Base-by-base conservation (phyloP, 2,888 invertebrate genomes). In the Parelbella ahira region DNA sequence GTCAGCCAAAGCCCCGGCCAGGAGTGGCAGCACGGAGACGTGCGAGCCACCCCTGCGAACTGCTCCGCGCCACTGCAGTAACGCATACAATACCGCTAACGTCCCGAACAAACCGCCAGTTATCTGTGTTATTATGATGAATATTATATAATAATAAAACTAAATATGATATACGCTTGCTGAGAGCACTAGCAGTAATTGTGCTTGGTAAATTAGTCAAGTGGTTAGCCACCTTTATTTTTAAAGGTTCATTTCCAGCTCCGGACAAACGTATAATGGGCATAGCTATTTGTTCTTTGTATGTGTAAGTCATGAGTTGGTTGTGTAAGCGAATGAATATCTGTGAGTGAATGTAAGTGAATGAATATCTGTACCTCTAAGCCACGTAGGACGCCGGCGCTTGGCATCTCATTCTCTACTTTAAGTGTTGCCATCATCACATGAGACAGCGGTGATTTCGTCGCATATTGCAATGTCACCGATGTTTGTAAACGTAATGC, bases 331-430 rank as follows among this genome's bases (percentile, higher is more conserved):
- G n/a, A n/a, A n/a, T n/a, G n/a, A n/a, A n/a, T n/a, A n/a, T n/a
- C n/a, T n/a, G n/a, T n/a, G n/a, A n/a, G n/a, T n/a, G n/a, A n/a
- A n/a, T n/a, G n/a, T n/a, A n/a, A n/a, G n/a, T n/a, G n/a, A n/a
- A n/a, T n/a, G n/a, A n/a, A n/a, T n/a, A n/a, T n/a, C 15, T 15
- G 2, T 42, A 84, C 86, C 69, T 87, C 78, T 13, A 87, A 53
- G 2, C 77, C 73, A 1, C 66, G 54, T 5, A 70, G 50, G 0
- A 84, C 63, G 0, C 81, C 82, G 45, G 83, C 81, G 10, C 47
- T 63, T 1, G 84, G 83, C 73, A 84, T 66, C 0, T 63, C 60
- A 47, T 82, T 61, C 12, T 54, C 56, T 1, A 83, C 68, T 33
- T 21, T 64, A 5, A 84, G 36, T 1, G 65, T 56, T 3, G 64